phyloP scores from a whole-genome alignment of 1,140 invertebrate species.

The Ooceraea biroi region DNA sequence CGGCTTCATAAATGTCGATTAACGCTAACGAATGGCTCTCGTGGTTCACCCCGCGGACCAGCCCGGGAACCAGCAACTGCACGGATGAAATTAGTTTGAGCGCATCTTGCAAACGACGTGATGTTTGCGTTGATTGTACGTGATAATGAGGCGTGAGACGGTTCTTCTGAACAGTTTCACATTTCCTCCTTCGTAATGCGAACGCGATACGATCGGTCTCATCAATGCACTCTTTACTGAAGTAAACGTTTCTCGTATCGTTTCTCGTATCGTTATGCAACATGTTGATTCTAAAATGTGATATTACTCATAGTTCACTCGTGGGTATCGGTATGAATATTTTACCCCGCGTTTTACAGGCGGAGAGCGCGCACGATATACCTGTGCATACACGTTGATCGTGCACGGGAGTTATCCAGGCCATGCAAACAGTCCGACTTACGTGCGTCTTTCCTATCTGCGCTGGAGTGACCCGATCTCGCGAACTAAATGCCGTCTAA shows the following conservation, averaged over 20 bases:
- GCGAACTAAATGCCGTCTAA: constrained; percentile 20
- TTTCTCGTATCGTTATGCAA: background rate
- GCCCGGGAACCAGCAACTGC: background rate
- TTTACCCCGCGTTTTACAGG: constrained; percentile 23
- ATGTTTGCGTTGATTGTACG: background rate
- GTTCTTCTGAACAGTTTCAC: no score
- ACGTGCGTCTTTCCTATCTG: constrained; percentile 27
- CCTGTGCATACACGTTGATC: background rate
- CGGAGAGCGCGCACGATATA: background rate
- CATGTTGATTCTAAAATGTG: constrained; percentile 25
- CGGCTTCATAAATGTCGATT: constrained; percentile 35
- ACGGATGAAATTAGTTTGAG: background rate
- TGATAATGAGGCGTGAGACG: background rate
- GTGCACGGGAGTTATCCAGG: background rate
- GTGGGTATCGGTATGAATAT: constrained; percentile 35
- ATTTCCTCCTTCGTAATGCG: background rate
- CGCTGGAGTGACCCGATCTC: constrained; percentile 38
- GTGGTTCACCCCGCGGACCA: background rate
- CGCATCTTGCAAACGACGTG: background rate
- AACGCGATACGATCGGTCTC: background rate
- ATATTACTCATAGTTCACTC: constrained; percentile 4
- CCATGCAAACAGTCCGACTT: constrained; percentile 33
- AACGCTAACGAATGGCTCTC: background rate
- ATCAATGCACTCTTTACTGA: background rate
- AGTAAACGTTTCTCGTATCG: background rate